These are phyloP conservation scores for Drosophila pallidifrons DNA, from an alignment of 1,140 invertebrate species.

Conservation along the genomic window DNA sequence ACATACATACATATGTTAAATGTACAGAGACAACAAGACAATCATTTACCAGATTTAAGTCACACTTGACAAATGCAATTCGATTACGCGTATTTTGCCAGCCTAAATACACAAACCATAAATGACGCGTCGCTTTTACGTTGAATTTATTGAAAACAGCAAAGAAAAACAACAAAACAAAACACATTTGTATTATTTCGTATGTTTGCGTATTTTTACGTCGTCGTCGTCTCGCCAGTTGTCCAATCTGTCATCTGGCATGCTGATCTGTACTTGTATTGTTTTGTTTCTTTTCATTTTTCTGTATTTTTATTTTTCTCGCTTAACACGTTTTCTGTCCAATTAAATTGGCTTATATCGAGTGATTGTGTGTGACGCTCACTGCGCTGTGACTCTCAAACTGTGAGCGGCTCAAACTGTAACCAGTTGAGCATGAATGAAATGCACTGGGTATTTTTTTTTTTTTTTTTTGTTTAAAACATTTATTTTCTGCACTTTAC, in stretches of 20 bases:
- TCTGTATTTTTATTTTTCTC: conserved; percentile 42
- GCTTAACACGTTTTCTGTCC: conserved; percentile 51
- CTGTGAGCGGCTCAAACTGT: conserved; percentile 16
- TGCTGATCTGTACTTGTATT: conserved; percentile 28
- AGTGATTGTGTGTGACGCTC: conserved; percentile 52
- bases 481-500: conserved; percentile 77
- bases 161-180: conserved; percentile 1
- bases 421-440: conserved; percentile 33
- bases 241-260: conserved; percentile 49
- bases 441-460: background rate
- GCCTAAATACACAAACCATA: conserved; percentile 38
- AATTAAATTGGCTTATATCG: conserved; percentile 71
- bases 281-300: conserved; percentile 16
- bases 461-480: conserved; percentile 72
- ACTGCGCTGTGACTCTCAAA: conserved; percentile 5
- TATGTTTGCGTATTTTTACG: conserved; percentile 23
- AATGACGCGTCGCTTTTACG: background rate
- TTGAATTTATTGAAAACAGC: conserved; percentile 20
- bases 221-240: conserved; percentile 24
- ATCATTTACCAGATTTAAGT: conserved; percentile 53
- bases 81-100: conserved; percentile 23
- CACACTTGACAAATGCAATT: conserved; percentile 32
- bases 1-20: conserved; percentile 8
- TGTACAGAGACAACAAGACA: background rate
- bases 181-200: conserved; percentile 30